Conservation (phyloP, 2,797 vertebrate species). For the Poliocrania exsul region DNA sequence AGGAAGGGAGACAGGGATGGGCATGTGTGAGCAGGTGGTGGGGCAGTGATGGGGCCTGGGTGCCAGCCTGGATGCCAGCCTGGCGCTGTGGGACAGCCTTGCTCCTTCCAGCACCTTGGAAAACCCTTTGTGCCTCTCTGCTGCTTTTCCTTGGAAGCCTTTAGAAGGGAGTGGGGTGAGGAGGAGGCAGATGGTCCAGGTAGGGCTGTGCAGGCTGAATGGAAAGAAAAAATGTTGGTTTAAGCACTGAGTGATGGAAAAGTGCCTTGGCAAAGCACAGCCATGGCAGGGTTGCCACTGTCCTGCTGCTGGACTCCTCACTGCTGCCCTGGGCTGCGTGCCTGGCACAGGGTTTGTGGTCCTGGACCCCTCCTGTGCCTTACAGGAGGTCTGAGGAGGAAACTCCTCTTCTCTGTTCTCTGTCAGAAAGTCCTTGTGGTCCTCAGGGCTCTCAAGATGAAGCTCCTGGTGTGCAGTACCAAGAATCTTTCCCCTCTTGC, state of each 20-base stretch:
- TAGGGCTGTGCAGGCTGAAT: background rate
- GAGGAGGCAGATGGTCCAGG: background rate
- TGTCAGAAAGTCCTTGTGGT: too few species aligned
- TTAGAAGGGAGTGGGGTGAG: background rate
- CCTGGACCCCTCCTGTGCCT: background rate
- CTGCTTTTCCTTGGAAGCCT: background rate
- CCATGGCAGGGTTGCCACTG: background rate
- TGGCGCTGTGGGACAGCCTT: background rate
- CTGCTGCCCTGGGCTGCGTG: background rate
- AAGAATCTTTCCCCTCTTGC: background rate
- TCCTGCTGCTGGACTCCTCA: background rate
- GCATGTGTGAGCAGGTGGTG: fast-evolving
- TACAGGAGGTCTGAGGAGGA: background rate
- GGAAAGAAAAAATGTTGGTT: fast-evolving
- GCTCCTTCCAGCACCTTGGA: background rate
- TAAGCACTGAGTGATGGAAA: background rate
- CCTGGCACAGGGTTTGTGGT: background rate
- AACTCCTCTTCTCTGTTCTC: background rate
- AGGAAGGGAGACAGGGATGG: fast-evolving
- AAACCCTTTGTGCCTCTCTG: background rate
- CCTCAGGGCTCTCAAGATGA: background rate
- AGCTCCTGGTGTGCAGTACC: background rate
- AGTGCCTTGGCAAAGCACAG: background rate
- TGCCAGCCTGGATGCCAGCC: background rate
- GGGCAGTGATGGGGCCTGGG: fast-evolving